Conservation (phyloP, 2,113 vertebrate genomes). For the Solea senegalensis region DNA sequence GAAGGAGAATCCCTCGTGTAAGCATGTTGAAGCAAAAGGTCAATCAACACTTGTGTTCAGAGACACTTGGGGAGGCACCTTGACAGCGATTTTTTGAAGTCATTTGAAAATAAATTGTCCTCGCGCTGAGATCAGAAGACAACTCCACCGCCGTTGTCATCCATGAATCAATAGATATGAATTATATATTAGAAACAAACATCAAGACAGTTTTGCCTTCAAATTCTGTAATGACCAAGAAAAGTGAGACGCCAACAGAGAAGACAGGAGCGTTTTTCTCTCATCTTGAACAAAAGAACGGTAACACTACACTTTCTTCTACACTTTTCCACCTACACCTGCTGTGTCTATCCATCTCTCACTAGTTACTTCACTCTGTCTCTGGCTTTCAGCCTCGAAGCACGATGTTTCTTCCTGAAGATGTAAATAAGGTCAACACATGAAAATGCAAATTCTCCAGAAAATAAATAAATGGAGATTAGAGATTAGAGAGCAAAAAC, state of each 20-base stretch:
- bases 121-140: slow-evolving; percentile 49
- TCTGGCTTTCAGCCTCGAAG: neutral
- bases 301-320: neutral
- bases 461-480: too few relatives aligned
- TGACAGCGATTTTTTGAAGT: slow-evolving; percentile 30
- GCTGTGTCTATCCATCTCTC: neutral
- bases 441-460: too few relatives aligned
- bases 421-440: too few relatives aligned
- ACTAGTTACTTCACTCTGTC: neutral
- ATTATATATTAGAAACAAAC: slow-evolving; percentile 50
- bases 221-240: slow-evolving; percentile 15
- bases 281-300: neutral
- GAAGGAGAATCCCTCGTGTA: slow-evolving; percentile 48
- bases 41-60: slow-evolving; percentile 43
- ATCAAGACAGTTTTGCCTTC: slow-evolving; percentile 21
- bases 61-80: slow-evolving; percentile 20
- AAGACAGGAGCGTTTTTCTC: slow-evolving; percentile 1
- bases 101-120: slow-evolving; percentile 49
- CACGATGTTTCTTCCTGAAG: too few relatives aligned
- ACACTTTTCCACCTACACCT: neutral
- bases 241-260: neutral
- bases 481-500: too few relatives aligned
- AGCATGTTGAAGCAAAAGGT: slow-evolving; percentile 65
- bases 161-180: slow-evolving; percentile 43
- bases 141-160: slow-evolving; percentile 1